Percentiles rank a stretch among this genome's conserved stretches.
Conservation (phyloP, 2,888 invertebrate genomes). For the Geotrupes spiniger region DNA sequence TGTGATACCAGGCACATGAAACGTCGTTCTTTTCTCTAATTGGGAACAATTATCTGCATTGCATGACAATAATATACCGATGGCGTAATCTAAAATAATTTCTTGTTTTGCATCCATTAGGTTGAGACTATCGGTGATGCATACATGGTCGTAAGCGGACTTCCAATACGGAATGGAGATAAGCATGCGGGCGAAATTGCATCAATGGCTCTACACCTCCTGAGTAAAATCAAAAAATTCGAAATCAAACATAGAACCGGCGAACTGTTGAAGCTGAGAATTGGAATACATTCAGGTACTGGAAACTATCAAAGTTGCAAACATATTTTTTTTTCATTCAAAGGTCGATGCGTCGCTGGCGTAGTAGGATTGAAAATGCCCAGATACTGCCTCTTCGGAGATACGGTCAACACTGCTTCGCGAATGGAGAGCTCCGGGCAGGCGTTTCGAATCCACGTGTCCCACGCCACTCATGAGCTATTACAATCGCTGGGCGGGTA, state of each 20-base stretch:
- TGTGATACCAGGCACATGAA: too few species aligned
- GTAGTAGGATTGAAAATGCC: constrained; percentile 84
- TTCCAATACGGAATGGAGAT: constrained; percentile 71
- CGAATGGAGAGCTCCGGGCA: constrained; percentile 78
- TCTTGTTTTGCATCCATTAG: too few species aligned
- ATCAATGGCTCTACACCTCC: constrained; percentile 70
- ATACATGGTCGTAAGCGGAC: constrained; percentile 78
- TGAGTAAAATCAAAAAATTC: constrained; percentile 68
- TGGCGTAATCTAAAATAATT: too few species aligned
- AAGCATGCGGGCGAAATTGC: constrained; percentile 78
- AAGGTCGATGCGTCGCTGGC: constrained; percentile 75
- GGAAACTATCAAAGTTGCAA: neutral
- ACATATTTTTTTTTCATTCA: neutral
- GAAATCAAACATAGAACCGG: constrained; percentile 66
- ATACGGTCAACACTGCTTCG: constrained; percentile 79
- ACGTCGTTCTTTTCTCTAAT: too few species aligned
- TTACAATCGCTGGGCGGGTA: constrained; percentile 71
- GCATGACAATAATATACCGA: too few species aligned
- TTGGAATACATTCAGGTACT: constrained; percentile 67
- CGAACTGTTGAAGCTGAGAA: constrained; percentile 66
- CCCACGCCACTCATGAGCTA: constrained; percentile 65
- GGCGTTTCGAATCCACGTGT: constrained; percentile 73
- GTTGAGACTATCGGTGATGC: constrained; percentile 84
- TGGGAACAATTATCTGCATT: too few species aligned
- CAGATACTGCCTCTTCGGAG: constrained; percentile 78